These are phyloP conservation scores for Portevinia maculata DNA, from an alignment of 2,888 invertebrate species.

Conservation along the genomic window DNA sequence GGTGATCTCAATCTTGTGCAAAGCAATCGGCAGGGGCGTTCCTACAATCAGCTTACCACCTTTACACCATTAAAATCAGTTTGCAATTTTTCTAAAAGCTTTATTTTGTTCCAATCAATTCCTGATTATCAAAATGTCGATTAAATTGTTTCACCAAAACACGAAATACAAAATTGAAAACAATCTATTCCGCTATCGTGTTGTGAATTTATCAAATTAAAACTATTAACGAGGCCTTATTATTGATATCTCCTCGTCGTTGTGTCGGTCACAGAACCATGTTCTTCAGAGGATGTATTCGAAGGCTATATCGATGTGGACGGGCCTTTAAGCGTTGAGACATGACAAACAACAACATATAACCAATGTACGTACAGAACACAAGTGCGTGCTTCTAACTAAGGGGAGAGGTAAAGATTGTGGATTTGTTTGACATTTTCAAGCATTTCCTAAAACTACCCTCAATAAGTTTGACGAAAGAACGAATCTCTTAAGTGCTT, in stretches of 20 bases:
- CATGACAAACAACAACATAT: slow-evolving; percentile 50
- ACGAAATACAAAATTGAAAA: slow-evolving; percentile 1
- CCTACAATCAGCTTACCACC: no score
- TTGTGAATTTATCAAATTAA: slow-evolving; percentile 55
- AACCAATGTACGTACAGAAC: slow-evolving; percentile 52
- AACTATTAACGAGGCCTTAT: slow-evolving; percentile 60
- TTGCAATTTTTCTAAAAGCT: slow-evolving; percentile 39
- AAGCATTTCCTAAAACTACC: slow-evolving; percentile 34
- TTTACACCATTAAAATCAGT: not conserved
- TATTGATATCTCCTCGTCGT: slow-evolving; percentile 28
- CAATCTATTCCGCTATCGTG: slow-evolving; percentile 16
- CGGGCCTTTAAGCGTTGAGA: slow-evolving; percentile 18
- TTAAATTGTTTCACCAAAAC: not conserved
- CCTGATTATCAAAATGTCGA: slow-evolving; percentile 20
- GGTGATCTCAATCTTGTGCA: no score
- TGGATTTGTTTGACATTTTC: slow-evolving; percentile 66
- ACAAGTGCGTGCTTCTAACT: slow-evolving; percentile 9
- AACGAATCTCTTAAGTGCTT: slow-evolving; percentile 67
- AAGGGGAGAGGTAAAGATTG: slow-evolving; percentile 26
- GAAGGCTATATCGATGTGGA: not conserved
- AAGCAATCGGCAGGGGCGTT: no score
- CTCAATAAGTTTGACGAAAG: slow-evolving; percentile 35
- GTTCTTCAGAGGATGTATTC: slow-evolving; percentile 2
- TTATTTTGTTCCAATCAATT: slow-evolving; percentile 24
- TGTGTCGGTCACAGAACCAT: slow-evolving; percentile 21